phyloP scores from a whole-genome alignment of 2,113 vertebrate genomes.

The Sinocyclocheilus anshuiensis region DNA sequence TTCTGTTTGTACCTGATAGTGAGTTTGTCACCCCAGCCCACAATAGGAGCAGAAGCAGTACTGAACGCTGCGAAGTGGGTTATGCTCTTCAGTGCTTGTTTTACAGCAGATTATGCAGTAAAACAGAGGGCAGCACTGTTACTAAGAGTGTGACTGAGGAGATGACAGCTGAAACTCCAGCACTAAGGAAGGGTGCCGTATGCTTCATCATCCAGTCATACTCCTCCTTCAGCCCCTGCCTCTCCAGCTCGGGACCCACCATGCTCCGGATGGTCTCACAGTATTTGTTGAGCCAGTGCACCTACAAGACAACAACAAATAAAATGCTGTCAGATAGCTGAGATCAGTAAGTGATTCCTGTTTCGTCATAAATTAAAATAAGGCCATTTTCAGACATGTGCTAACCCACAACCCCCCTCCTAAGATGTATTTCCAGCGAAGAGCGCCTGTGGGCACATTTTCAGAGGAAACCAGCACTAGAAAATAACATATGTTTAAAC shows the following conservation, averaged over 20 bases:
- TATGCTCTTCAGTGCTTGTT: neutral
- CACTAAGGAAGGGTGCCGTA: slow-evolving; percentile 77
- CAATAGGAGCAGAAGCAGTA: neutral
- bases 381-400: neutral
- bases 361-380: neutral
- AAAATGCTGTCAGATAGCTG: neutral
- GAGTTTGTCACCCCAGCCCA: neutral
- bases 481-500: neutral
- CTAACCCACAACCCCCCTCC: neutral
- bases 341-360: neutral
- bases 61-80: neutral
- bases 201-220: slow-evolving; percentile 80
- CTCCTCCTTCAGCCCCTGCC: slow-evolving; percentile 75
- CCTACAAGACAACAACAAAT: slow-evolving; percentile 65
- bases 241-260: slow-evolving; percentile 81
- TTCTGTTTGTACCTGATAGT: neutral
- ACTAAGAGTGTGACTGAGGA: slow-evolving; percentile 66
- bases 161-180: neutral
- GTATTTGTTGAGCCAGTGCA: slow-evolving; percentile 83
- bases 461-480: slow-evolving; percentile 60
- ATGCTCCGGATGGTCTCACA: slow-evolving; percentile 78
- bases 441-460: slow-evolving; percentile 52
- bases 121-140: slow-evolving; percentile 51
- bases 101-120: slow-evolving; percentile 65
- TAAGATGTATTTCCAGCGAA: slow-evolving; percentile 15